Evolutionary conservation across 2,888 invertebrate genomes (phyloP).

Genomic region (Hofmannophila pseudospretella): DNA sequence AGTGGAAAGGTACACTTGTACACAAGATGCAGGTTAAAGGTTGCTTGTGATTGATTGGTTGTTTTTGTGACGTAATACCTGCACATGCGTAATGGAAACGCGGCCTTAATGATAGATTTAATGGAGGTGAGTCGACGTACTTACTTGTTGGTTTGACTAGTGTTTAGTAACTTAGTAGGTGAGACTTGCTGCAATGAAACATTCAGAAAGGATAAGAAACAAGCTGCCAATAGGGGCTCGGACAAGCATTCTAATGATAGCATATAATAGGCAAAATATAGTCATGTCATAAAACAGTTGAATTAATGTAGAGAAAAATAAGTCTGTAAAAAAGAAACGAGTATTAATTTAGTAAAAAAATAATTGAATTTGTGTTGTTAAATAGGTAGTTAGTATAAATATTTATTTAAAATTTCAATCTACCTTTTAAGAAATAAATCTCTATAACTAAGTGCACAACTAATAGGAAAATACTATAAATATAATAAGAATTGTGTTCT

Average conservation of each 20-base stretch:
- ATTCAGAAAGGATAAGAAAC: constrained; percentile 60
- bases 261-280: constrained; percentile 20
- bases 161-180: constrained; percentile 76
- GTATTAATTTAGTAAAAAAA: constrained; percentile 12
- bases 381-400: no score
- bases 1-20: no score
- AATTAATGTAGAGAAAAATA: constrained; percentile 13
- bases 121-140: constrained; percentile 38
- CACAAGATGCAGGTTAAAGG: no score
- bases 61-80: no score
- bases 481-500: no score
- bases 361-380: background rate
- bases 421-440: constrained; percentile 6
- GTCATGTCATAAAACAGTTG: constrained; percentile 9
- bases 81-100: no score
- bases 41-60: no score
- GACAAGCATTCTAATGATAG: constrained; percentile 41
- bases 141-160: constrained; percentile 67
- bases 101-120: no score
- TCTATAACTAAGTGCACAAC: constrained; percentile 7
- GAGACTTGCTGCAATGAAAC: constrained; percentile 75
- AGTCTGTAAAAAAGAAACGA: constrained; percentile 33
- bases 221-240: constrained; percentile 50
- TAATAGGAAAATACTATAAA: no score
- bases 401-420: background rate